Base-by-base conservation (phyloP, 2,888 invertebrate genomes). In the Leuctra nigra region DNA sequence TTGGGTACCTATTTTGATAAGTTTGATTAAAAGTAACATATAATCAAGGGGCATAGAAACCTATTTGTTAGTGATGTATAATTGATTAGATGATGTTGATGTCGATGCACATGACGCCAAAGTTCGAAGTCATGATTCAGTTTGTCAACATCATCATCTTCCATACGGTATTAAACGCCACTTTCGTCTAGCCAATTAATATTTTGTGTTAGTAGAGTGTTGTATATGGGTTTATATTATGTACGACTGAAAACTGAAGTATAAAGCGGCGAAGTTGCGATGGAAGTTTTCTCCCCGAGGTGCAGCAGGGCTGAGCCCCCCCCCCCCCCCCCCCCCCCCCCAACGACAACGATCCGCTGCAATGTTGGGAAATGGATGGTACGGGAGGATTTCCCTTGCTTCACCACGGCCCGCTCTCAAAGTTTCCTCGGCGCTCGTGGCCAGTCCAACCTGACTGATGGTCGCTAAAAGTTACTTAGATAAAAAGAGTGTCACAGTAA, bases 241-340 rank as follows among this genome's bases (percentile, higher is more conserved):
- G 44, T 44, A 44, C 44, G 44, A 44, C 44, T 22, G n/a, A 23
- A 50, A 50, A 50, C 18, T 50, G 35, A 50, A 50, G 33, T 50
- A 41, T 41, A 35, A 50, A 50, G 35, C 33, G 16, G 48, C 29
- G 20, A 48, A 48, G 48, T 55, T 55, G 38, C 38, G 55, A 55
- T 56, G 50, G 50, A 56, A 50, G 41, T 56, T 56, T 48, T 50
- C 48, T 52, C 44, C 56, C 56, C 29, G 56, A 56, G 52, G 52
- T 38, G 7, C 23, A 29, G n/a, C 41, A 11, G 52, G 29, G 18
- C 13, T 20, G 9, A 18, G 35, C 29, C 29, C 29, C 29, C 29
- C 29, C 29, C 29, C 6, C 29, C 6, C 29, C 6, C 29, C 6
- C 29, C 6, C 29, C 6, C 29, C 6, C 38, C 18, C 53, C 24